Evolutionary conservation across 2,888 invertebrate genomes (phyloP).

Genomic region (Torymus auratus): DNA sequence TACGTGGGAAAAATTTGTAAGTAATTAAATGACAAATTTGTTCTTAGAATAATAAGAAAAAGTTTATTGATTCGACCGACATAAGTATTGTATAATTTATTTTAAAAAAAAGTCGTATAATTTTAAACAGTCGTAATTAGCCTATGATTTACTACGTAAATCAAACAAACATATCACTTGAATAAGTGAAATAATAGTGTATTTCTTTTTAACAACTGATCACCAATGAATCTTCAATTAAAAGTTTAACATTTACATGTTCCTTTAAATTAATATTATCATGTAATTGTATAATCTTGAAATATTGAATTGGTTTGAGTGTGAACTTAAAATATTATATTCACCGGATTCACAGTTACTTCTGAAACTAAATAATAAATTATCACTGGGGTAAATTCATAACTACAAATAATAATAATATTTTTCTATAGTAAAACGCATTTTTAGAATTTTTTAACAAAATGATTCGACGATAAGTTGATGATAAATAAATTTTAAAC

Average conservation of each 20-base stretch:
- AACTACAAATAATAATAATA: background rate
- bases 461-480: too few relatives aligned
- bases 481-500: too few relatives aligned
- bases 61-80: slow-evolving; percentile 26
- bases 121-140: slow-evolving; percentile 14
- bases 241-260: too few relatives aligned
- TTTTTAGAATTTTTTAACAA: too few relatives aligned
- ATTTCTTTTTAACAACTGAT: background rate
- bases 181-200: background rate
- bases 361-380: background rate
- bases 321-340: too few relatives aligned
- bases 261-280: too few relatives aligned
- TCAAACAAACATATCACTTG: slow-evolving; percentile 12
- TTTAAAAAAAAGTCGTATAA: slow-evolving; percentile 30
- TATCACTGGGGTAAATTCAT: background rate
- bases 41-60: slow-evolving; percentile 18
- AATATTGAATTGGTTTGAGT: too few relatives aligned
- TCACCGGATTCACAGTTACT: too few relatives aligned
- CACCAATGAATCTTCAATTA: too few relatives aligned
- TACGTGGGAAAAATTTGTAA: background rate
- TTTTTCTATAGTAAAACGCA: too few relatives aligned
- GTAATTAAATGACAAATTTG: slow-evolving; percentile 1
- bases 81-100: slow-evolving; percentile 10
- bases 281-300: too few relatives aligned
- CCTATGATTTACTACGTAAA: slow-evolving; percentile 17